Percentiles rank a stretch among this genome's conserved stretches.
Conservation (phyloP, 2,888 invertebrate species). For the Heteromurus nitidus region DNA sequence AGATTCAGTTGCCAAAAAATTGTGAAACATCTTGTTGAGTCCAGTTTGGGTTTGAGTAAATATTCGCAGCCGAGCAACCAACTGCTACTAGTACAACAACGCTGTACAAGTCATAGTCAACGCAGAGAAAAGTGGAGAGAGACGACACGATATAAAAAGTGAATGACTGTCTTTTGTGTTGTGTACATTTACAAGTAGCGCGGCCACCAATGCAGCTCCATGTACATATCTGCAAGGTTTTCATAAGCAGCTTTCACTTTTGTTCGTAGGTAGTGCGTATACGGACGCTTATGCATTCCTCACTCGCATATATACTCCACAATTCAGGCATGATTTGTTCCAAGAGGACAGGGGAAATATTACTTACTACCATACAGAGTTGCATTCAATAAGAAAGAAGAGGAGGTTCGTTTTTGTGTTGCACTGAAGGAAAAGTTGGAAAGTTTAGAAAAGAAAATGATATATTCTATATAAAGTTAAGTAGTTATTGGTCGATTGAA, state of each 20-base stretch:
- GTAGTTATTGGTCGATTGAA: slow-evolving; percentile 70
- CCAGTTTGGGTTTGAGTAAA: slow-evolving; percentile 34
- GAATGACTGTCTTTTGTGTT: too few relatives aligned
- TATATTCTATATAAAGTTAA: slow-evolving; percentile 68
- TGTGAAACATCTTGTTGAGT: slow-evolving; percentile 56
- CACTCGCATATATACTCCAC: slow-evolving; percentile 11
- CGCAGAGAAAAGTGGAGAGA: too few relatives aligned
- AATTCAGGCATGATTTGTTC: slow-evolving; percentile 54
- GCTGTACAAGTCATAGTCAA: too few relatives aligned
- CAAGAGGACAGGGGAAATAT: slow-evolving; percentile 48
- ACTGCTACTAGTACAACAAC: slow-evolving; percentile 33
- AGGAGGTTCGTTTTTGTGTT: slow-evolving; percentile 41
- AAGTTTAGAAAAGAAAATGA: slow-evolving; percentile 58
- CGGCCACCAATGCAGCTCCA: background rate
- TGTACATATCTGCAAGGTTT: slow-evolving; percentile 13
- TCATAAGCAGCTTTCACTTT: slow-evolving; percentile 31
- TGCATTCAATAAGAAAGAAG: slow-evolving; percentile 21
- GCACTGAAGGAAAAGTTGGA: slow-evolving; percentile 48
- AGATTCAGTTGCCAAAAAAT: slow-evolving; percentile 58
- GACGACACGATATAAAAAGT: too few relatives aligned
- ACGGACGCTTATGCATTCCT: slow-evolving; percentile 15
- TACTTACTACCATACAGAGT: slow-evolving; percentile 31
- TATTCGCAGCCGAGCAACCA: slow-evolving; percentile 39
- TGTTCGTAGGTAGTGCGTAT: background rate
- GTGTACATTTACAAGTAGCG: too few relatives aligned